Conservation (phyloP, 2,113 vertebrate genomes). For the Phoxinus phoxinus region DNA sequence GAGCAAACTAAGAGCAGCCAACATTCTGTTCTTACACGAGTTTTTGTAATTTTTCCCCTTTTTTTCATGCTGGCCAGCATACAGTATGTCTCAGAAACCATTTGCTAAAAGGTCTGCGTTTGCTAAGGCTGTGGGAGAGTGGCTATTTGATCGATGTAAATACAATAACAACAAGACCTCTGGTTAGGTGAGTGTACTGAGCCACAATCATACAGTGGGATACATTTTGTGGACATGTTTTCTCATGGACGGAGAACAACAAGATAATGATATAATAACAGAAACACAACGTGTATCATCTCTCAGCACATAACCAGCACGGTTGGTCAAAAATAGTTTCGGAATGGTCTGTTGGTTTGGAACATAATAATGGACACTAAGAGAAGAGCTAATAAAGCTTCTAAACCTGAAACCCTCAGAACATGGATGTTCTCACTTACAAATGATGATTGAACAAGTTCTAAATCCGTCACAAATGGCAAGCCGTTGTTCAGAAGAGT, state of each 20-base stretch:
- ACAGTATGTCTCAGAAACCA: slow-evolving; percentile 28
- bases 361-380: not conserved
- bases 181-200: slow-evolving; percentile 3
- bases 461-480: slow-evolving; percentile 40
- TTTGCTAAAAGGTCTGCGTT: slow-evolving; percentile 41
- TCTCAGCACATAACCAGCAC: not conserved
- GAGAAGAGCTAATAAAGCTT: not conserved
- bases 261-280: not conserved
- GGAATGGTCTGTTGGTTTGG: not conserved
- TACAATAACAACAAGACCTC: slow-evolving; percentile 46
- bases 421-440: slow-evolving; percentile 4
- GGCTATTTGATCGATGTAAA: slow-evolving; percentile 41
- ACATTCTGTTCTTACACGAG: not conserved
- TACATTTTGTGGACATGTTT: not conserved
- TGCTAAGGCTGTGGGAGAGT: slow-evolving; percentile 23
- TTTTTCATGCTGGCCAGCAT: not conserved
- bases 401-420: not conserved
- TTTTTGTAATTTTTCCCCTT: too few relatives aligned
- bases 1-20: not conserved
- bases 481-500: slow-evolving; percentile 48
- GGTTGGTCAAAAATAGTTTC: not conserved
- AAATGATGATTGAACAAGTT: slow-evolving; percentile 48
- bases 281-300: not conserved
- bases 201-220: slow-evolving; percentile 25
- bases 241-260: not conserved